Evolutionary conservation across 37 sponge, comb jelly and placozoan species (phyloP).

Genomic region (Petrosia ficiformis): DNA sequence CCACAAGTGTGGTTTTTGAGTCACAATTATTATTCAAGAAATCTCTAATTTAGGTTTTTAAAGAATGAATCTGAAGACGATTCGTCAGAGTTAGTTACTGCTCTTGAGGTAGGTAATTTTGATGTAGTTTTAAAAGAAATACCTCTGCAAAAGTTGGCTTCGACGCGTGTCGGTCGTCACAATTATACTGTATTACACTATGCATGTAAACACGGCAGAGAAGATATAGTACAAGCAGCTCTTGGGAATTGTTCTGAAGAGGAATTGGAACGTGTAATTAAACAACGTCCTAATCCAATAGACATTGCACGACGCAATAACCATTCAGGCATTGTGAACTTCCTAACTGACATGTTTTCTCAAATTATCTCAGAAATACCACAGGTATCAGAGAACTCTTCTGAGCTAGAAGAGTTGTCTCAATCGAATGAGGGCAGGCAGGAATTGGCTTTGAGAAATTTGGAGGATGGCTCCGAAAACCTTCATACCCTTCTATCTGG

Average conservation of each 20-base stretch:
- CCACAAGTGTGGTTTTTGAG: no score
- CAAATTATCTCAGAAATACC: neutral
- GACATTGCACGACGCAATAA: neutral
- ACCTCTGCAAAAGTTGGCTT: neutral
- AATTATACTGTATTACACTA: constrained; percentile 3
- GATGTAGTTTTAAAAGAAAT: neutral
- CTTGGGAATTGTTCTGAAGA: neutral
- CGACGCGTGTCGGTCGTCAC: neutral
- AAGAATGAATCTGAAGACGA: no score
- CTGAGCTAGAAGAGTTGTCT: neutral
- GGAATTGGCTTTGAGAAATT: neutral
- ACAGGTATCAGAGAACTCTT: neutral
- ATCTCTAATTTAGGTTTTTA: no score
- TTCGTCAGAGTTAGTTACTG: neutral
- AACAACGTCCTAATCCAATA: neutral
- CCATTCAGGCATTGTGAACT: neutral
- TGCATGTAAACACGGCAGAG: constrained; percentile 8
- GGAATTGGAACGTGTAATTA: neutral
- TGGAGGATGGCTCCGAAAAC: no score
- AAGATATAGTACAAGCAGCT: neutral
- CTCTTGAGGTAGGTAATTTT: constrained; percentile 7
- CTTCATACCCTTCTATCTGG: no score
- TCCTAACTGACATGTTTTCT: constrained; percentile 2
- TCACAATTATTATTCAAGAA: no score
- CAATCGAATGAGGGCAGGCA: neutral